Conservation (phyloP, 2,113 vertebrate species). For the Emydocephalus ijimae region DNA sequence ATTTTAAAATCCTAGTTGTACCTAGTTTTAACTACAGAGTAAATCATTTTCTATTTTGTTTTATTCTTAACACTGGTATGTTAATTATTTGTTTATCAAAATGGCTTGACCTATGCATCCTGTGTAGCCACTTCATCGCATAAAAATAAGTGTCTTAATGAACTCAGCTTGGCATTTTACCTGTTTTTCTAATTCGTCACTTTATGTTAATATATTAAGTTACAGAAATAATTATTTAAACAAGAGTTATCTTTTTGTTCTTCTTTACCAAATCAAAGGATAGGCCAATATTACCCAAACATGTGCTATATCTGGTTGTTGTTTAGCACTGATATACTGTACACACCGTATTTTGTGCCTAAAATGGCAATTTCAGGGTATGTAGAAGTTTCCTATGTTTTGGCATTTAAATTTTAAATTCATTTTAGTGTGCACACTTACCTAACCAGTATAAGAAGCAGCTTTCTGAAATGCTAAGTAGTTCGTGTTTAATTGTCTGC, state of each 20-base stretch:
- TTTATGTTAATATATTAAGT: neutral
- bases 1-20: neutral
- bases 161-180: neutral
- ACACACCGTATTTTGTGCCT: conserved; percentile 3
- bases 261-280: conserved; percentile 21
- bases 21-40: conserved; percentile 14
- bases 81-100: neutral
- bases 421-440: conserved; percentile 63
- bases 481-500: conserved; percentile 71
- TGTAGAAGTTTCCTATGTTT: conserved; percentile 53
- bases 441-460: conserved; percentile 63
- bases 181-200: neutral
- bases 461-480: conserved; percentile 66
- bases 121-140: neutral
- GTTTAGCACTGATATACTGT: neutral
- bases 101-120: neutral
- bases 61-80: neutral
- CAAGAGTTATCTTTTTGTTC: neutral
- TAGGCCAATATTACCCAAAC: neutral
- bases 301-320: neutral
- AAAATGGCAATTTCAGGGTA: conserved; percentile 46
- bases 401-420: conserved; percentile 65
- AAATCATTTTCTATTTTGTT: neutral
- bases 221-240: neutral
- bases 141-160: neutral